These are phyloP conservation scores for Penaeus monodon DNA, from an alignment of 2,888 invertebrate species.

Conservation along the genomic window DNA sequence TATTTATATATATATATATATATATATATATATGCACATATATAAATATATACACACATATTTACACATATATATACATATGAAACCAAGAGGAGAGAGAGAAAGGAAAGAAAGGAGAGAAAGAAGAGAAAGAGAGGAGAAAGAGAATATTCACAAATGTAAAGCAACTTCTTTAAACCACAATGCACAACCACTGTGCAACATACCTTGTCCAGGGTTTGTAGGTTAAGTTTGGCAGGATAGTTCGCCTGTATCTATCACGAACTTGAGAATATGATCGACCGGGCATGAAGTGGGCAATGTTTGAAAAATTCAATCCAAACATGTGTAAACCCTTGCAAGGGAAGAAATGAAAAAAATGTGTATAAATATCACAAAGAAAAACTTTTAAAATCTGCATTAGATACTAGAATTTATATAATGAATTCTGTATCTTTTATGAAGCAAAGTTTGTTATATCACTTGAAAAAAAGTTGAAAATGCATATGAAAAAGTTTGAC, in stretches of 20 bases:
- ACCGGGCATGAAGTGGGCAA: constrained; percentile 60
- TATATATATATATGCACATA: not conserved
- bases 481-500: too few relatives aligned
- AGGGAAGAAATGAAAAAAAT: constrained; percentile 20
- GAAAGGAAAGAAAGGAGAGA: not conserved
- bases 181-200: not conserved
- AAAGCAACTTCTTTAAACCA: not conserved
- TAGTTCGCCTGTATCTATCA: constrained; percentile 49
- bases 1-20: too few relatives aligned
- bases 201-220: constrained; percentile 56
- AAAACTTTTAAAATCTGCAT: not conserved
- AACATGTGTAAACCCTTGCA: constrained; percentile 56
- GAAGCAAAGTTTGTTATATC: not conserved
- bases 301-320: constrained; percentile 58
- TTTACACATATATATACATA: not conserved
- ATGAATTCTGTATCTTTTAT: not conserved
- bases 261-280: constrained; percentile 42
- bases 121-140: not conserved
- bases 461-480: not conserved
- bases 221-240: constrained; percentile 28
- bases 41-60: constrained; percentile 14
- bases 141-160: not conserved
- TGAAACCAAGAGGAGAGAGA: not conserved
- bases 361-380: not conserved
- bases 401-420: not conserved